Evolutionary conservation across 2,113 vertebrate genomes (phyloP).

Genomic region (Zapornia atra): DNA sequence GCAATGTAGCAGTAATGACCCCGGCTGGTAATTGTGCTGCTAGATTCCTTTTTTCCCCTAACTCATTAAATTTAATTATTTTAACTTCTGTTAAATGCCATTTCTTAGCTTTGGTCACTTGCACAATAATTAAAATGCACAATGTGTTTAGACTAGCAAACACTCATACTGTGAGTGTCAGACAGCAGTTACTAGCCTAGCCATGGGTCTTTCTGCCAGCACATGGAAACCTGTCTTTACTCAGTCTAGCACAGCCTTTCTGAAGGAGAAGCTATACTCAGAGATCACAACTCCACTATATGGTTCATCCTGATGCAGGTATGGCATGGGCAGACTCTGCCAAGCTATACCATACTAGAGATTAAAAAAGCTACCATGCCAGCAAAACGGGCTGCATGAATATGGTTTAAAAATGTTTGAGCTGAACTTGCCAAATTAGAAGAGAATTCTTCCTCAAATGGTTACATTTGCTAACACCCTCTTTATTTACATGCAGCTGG

Average conservation of each 20-base stretch:
- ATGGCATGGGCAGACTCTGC: neutral
- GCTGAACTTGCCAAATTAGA: neutral
- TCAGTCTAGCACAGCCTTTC: neutral
- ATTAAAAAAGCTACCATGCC: accelerated
- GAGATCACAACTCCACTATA: neutral
- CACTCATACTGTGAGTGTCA: neutral
- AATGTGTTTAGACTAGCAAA: neutral
- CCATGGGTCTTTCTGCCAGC: neutral
- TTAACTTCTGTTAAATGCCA: neutral
- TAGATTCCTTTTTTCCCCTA: neutral
- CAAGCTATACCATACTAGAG: neutral
- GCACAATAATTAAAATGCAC: neutral
- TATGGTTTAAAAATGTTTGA: neutral
- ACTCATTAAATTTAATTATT: constrained; percentile 5
- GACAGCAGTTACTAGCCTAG: neutral
- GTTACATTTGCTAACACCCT: neutral
- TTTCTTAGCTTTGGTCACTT: neutral
- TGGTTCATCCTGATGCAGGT: neutral
- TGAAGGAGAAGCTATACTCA: neutral
- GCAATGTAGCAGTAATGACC: neutral
- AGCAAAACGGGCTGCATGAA: neutral
- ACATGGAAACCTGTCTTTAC: neutral
- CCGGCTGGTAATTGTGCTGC: neutral
- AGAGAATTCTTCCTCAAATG: neutral
- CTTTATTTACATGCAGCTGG: neutral